These are phyloP conservation scores for Drosophila sechellia DNA, from an alignment of 1,140 invertebrate species.

Conservation along the genomic window DNA sequence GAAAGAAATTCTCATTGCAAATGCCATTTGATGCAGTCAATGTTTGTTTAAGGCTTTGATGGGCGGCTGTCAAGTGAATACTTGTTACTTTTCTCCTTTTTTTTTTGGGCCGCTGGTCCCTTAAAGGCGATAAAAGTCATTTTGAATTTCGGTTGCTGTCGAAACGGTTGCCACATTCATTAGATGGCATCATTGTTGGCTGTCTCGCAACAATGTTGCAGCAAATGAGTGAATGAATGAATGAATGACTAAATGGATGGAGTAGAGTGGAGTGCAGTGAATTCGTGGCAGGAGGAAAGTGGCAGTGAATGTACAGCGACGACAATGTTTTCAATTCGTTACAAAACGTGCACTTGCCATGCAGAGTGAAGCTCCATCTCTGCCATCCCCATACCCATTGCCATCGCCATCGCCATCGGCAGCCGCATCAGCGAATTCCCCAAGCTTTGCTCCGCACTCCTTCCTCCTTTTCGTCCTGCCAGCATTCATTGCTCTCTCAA, in stretches of 20 bases:
- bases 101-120: slow-evolving; percentile 6
- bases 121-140: slow-evolving; percentile 50
- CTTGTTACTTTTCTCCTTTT: not conserved
- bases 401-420: slow-evolving; percentile 6
- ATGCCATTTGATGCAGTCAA: slow-evolving; percentile 53
- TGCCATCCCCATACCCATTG: not conserved
- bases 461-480: not conserved
- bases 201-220: slow-evolving; percentile 67
- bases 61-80: slow-evolving; percentile 30
- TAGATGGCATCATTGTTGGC: slow-evolving; percentile 66
- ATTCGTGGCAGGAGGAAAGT: slow-evolving; percentile 5
- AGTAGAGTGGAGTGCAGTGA: not conserved
- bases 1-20: slow-evolving; percentile 64
- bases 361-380: slow-evolving; percentile 19
- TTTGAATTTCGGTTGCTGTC: slow-evolving; percentile 48
- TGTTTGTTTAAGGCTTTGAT: slow-evolving; percentile 54
- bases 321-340: slow-evolving; percentile 69
- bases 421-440: slow-evolving; percentile 28
- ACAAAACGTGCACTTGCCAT: slow-evolving; percentile 60
- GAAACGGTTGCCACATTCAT: slow-evolving; percentile 71
- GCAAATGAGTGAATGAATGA: slow-evolving; percentile 68
- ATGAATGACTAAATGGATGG: slow-evolving; percentile 32
- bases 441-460: slow-evolving; percentile 13
- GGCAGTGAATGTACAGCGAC: slow-evolving; percentile 46
- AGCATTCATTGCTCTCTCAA: not conserved